Evolutionary conservation across 1,140 invertebrate species (phyloP), one percentile per base, ranked within the genome.

Genomic region (Drosophila grimshawi): DNA sequence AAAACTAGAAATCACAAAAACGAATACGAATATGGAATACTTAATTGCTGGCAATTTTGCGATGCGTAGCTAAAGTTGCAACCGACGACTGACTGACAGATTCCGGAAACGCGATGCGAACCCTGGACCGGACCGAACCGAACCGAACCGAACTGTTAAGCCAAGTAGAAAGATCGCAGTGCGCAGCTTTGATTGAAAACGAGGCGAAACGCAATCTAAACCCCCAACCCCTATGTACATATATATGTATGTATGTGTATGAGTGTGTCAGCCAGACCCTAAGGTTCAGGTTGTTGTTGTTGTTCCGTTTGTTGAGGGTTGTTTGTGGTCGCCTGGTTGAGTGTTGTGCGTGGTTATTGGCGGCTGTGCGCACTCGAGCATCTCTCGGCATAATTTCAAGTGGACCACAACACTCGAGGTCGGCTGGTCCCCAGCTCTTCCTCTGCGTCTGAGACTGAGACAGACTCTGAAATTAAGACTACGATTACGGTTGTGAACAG

Each of bases 41-140:
- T 46, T 85, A 85, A 85, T 85, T 85, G 81, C 73, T 70, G 81
- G 81, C 81, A 85, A 85, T 85, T 86, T 74, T 19, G 19, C 60
- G 62, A 72, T 80, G 63, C 72, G 62, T 73, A 73, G 55, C 70
- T 29, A 67, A 60, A 67, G 53, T 65, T 65, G 46, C 63, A 63
- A 33, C 56, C 41, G 67, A 62, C 5, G 52, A 62, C 45, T 39
- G 61, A 63, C 67, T 57, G 73, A 65, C 68, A 65, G 68, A 65
- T 63, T 65, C 52, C 68, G 68, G 59, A 65, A 65, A 55, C 48
- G 35, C 43, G 56, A 43, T 59, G 29, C 59, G 49, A 69, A 48
- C 61, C 68, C 68, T 55, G 51, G 33, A 60, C 43, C 61, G 32
- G 46, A 29, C 7, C 27, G n/a, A 11, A 8, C 46, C 10, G 41